phyloP scores from a whole-genome alignment of 2,888 invertebrate genomes.

The Trichopria drosophilae region DNA sequence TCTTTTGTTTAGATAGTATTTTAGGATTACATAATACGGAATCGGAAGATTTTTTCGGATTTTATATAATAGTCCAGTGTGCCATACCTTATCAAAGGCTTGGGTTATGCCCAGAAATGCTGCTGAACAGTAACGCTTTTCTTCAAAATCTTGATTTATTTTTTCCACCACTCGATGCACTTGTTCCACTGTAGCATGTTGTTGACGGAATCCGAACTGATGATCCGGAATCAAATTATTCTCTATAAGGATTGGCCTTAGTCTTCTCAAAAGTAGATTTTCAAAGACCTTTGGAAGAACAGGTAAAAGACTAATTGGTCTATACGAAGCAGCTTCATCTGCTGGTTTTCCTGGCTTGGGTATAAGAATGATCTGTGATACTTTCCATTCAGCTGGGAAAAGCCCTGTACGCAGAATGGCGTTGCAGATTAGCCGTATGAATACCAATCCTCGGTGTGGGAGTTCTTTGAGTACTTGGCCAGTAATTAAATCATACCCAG shows the following conservation, averaged over 20 bases:
- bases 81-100: not conserved
- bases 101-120: not conserved
- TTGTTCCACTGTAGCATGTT: constrained; percentile 1
- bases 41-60: not conserved
- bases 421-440: not conserved
- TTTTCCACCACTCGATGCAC: not conserved
- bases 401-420: not conserved
- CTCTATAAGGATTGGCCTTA: not conserved
- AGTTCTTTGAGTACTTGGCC: constrained; percentile 2
- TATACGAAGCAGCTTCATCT: not conserved
- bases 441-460: not conserved
- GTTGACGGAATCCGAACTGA: not conserved
- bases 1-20: not conserved
- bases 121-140: not conserved
- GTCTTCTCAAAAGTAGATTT: not conserved
- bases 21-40: not conserved
- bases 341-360: not conserved
- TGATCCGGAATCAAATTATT: no score
- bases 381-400: not conserved
- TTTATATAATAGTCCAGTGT: not conserved
- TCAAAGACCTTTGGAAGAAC: not conserved
- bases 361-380: constrained; percentile 1
- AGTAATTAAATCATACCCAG: not conserved
- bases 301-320: not conserved
- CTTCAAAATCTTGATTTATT: not conserved